These are phyloP conservation scores for Acrocephalus scirpaceus DNA, from an alignment of 2,797 vertebrate species.

Conservation along the genomic window DNA sequence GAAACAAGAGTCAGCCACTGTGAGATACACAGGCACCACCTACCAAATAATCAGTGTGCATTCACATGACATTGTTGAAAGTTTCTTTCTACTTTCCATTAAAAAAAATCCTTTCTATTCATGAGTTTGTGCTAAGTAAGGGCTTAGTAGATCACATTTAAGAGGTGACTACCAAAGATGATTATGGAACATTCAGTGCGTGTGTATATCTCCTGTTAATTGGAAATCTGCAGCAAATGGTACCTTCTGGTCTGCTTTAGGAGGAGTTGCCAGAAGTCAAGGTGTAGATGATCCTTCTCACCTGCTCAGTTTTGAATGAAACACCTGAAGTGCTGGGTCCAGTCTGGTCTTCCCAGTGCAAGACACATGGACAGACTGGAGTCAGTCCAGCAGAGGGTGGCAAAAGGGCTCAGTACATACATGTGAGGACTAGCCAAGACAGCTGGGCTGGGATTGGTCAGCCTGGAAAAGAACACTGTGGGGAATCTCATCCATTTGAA, in stretches of 20 bases:
- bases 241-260: neutral
- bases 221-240: neutral
- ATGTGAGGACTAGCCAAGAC: neutral
- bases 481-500: neutral
- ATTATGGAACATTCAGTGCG: neutral
- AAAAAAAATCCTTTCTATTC: neutral
- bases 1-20: rapidly evolving
- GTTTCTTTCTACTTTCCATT: neutral
- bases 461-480: neutral
- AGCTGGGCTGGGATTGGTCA: neutral
- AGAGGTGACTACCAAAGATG: neutral
- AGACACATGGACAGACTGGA: neutral
- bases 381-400: neutral
- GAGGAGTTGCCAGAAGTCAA: neutral
- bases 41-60: neutral
- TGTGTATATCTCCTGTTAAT: neutral
- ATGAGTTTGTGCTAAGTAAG: neutral
- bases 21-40: neutral
- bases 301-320: neutral
- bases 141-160: neutral
- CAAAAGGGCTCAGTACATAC: neutral
- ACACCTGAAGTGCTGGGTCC: neutral
- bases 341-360: neutral
- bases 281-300: neutral
- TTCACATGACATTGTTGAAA: neutral